Conservation (phyloP, 1,140 invertebrate species). For the Philopotamus ludificatus region DNA sequence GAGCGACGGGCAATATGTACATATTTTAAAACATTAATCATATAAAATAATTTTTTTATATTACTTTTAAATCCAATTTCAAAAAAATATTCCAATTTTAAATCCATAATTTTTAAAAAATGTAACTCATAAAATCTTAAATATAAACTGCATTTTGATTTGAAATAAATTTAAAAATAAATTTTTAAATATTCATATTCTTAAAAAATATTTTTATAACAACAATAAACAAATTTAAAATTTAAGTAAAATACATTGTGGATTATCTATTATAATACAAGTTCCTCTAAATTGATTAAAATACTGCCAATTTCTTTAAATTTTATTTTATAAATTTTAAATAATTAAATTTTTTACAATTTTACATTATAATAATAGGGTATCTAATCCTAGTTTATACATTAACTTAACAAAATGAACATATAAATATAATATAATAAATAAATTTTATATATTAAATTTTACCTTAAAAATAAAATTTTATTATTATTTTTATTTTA, state of each 20-base stretch:
- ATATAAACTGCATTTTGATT: conserved; percentile 61
- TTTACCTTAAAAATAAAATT: conserved; percentile 32
- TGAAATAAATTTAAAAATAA: conserved; percentile 55
- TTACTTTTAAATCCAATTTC: conserved; percentile 50
- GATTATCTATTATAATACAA: conserved; percentile 60
- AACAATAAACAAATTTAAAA: conserved; percentile 58
- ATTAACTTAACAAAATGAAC: conserved; percentile 44
- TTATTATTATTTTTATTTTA: conserved; percentile 41
- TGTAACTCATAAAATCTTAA: conserved; percentile 50
- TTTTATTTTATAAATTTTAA: conserved; percentile 57
- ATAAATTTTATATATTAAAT: conserved; percentile 13
- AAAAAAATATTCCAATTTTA: no score
- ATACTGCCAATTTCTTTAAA: conserved; percentile 60
- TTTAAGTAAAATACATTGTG: conserved; percentile 57
- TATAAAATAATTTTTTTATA: conserved; percentile 45
- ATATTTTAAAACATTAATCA: conserved; percentile 47
- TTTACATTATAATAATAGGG: conserved; percentile 59
- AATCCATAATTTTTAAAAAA: no score
- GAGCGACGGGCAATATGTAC: conserved; percentile 70
- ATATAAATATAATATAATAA: conserved; percentile 44
- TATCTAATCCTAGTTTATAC: conserved; percentile 66
- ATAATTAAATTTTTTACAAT: conserved; percentile 45
- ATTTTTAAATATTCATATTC: conserved; percentile 53
- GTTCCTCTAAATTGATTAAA: conserved; percentile 60
- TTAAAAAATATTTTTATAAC: conserved; percentile 57